Conservation (phyloP, 2,113 vertebrate species). For the Erinaceus europaeus region DNA sequence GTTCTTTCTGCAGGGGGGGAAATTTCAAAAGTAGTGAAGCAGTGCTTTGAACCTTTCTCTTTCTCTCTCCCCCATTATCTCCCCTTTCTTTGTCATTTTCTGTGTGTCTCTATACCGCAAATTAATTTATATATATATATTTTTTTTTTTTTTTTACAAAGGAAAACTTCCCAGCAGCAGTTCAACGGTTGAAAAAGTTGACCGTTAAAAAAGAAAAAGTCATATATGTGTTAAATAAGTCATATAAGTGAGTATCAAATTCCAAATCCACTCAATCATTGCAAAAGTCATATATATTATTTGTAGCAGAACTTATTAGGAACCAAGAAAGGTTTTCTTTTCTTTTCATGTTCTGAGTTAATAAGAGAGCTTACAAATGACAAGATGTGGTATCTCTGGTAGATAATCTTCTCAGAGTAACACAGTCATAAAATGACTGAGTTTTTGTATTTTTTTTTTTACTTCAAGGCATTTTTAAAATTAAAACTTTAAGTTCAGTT, state of each 20-base stretch:
- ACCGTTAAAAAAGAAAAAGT: background rate
- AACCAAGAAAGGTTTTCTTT: background rate
- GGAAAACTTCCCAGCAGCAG: too few relatives aligned
- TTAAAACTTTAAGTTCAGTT: conserved; percentile 37
- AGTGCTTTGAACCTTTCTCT: too few relatives aligned
- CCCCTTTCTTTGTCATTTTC: too few relatives aligned
- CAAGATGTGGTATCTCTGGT: background rate
- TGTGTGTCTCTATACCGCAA: too few relatives aligned
- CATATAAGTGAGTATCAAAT: background rate
- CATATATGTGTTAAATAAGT: background rate
- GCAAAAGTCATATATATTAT: background rate
- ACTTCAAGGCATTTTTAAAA: conserved; percentile 54
- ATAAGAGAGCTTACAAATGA: conserved; percentile 20
- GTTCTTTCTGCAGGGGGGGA: too few relatives aligned
- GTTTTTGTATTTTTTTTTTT: conserved; percentile 34
- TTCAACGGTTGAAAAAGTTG: too few relatives aligned
- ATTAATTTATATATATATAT: too few relatives aligned
- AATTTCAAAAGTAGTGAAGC: too few relatives aligned
- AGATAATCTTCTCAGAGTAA: conserved; percentile 5
- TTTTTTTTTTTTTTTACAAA: too few relatives aligned
- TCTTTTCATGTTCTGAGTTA: conserved; percentile 40
- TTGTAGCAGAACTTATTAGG: conserved; percentile 11
- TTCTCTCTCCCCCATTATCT: too few relatives aligned
- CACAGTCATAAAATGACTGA: background rate
- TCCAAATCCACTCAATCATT: background rate